Base-by-base conservation (phyloP, 2,113 vertebrate genomes). In the Stercorarius parasiticus region DNA sequence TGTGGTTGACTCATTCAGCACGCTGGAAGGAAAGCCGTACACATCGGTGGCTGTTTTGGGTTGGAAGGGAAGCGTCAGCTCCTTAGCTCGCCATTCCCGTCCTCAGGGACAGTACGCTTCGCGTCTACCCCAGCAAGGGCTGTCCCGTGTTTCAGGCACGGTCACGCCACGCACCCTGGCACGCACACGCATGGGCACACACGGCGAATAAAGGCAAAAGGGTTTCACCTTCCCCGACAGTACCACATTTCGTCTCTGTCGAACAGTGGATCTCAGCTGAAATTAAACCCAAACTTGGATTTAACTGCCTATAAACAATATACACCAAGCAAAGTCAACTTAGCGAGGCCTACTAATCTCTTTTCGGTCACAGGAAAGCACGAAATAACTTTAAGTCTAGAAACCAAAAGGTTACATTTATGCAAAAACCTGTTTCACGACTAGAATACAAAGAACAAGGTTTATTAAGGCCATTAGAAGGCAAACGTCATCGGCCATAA, bases 401-500 rank as follows among this genome's bases (percentile, higher is more conserved):
- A 76, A 59, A 92, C 8, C 19, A 65, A 45, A 20, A 59, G 32
- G 29, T 47, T 50, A 38, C 4, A 10, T 27, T 58, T 71, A 42
- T 12, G 56, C 34, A 67, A 52, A 86, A 67, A 16, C n/a, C 56
- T 62, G 43, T 40, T 11, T n/a, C 25, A 0, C n/a, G 43, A 47
- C 43, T 50, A 2, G 1, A 78, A 64, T 14, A 59, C 9, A 17
- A 13, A 66, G 92, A 88, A 47, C 22, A 79, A 82, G 45, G 58
- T 81, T 80, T 72, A 69, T 96, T 97, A 97, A 98, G 97, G 97
- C 97, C 95, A 82, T 82, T 80, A 82, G 86, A 77, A 95, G 72
- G 74, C 40, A 92, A 82, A 17, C 18, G 66, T 36, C 53, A 59
- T 40, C 40, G 40, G 69, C 93, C 13, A 1, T 11, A 59, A 64